Base-by-base conservation (phyloP, 2,113 vertebrate genomes). In the Ginglymostoma cirratum region DNA sequence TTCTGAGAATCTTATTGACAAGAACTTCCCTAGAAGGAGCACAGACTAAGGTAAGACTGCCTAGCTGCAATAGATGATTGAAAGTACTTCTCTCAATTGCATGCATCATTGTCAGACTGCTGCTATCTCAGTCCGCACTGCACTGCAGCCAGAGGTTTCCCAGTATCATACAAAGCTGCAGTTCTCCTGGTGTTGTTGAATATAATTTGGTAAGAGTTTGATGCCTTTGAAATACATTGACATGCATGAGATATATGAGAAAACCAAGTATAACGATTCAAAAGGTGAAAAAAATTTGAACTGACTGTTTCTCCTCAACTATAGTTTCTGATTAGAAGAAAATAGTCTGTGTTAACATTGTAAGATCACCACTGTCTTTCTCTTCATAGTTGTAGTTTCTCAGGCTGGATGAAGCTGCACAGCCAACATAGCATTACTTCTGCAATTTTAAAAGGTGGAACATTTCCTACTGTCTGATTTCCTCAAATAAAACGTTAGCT, bases 61-160 rank as follows among this genome's bases (percentile, higher is more conserved):
- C 45, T 72, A 27, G 69, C 94, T 95, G 94, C 67, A 95, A 72
- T 72, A 95, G 94, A 72, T 95, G 94, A 95, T 95, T 95, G 94
- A 76, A 95, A 95, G 94, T 95, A 95, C 94, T 95, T 95, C 94
- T 95, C 69, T 72, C 94, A 95, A 95, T 95, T 95, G 94, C 67
- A 95, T 95, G 94, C 94, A 95, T 95, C 94, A 95, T 72, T 95
- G 67, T 95, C 69, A 95, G 94, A 42, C 94, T 95, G 67, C 89
- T 93, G 89, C n/a, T 93, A 42, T 4, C 69, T 95, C 69, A 48
- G 42, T 14, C 69, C 69, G 94, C 24, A 76, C 94, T 95, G 94
- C 45, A 95, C 94, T 72, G 94, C 94, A 95, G 94, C 67, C 94
- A 95, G 69, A 95, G 69, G 34, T 72, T 95, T 48, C 66, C 94